Base-by-base conservation (phyloP, 2,113 vertebrate genomes). In the Ariopsis seemanni region DNA sequence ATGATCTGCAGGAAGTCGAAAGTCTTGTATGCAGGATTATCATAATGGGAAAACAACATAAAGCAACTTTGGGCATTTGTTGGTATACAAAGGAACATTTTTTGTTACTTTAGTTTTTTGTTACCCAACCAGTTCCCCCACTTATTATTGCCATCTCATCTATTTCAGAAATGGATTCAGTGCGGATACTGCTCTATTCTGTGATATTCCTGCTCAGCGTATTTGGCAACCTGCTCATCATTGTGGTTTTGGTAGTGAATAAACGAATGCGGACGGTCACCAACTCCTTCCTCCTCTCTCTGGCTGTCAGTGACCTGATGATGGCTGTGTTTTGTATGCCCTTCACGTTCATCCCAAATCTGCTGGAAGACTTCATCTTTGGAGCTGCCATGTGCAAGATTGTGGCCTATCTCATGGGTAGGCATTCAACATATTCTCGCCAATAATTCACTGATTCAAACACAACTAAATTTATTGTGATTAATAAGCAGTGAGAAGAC, bases 321-420 rank as follows among this genome's bases (percentile, higher is more conserved):
- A 95, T 99, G 95, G 96, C 96, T 0, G 84, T 97, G 55, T 96
- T 97, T 92, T 99, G 98, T 93, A 98, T 99, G 96, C 98, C 98
- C 91, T 99, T 99, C 95, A 98, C 95, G 11, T 95, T 99, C 85
- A 93, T 99, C 91, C 98, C 98, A 88, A 97, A 94, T 93, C 95
- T 99, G 84, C 96, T 99, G 93, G 95, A 96, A 89, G 96, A 97
- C 90, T 99, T 99, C 94, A 89, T 99, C 94, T 99, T 99, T 72
- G 98, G 98, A 18, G 95, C 96, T 0, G 92, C 94, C 48, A 94
- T 99, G 96, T 99, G 98, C 96, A 98, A 97, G 93, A 95, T 96
- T 0, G 95, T 97, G 82, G 93, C 97, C 89, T 99, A 99, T 92
- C 96, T 99, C 82, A 99, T 99, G 98, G 97, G 98, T 99, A 91